Evolutionary conservation across 2,797 vertebrate species (phyloP), one percentile per base, ranked within the genome.

Genomic region (Alectoris magna): DNA sequence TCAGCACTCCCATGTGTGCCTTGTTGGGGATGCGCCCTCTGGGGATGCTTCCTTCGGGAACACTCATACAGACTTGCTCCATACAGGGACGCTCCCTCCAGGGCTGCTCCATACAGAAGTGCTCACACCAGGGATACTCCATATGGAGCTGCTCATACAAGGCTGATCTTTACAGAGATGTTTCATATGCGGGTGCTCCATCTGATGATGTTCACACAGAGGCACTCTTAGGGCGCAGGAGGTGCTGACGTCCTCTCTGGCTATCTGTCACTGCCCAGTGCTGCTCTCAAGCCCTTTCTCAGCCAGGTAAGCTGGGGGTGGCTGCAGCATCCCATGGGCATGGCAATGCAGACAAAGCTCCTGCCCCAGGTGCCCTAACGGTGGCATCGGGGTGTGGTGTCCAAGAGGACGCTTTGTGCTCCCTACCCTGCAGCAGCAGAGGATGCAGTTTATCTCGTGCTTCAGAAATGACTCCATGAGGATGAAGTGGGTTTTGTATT

Each of bases 301-400:
- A 58, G n/a, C 67, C 75, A 34, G 36, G 21, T 34, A 2, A 19
- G 0, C 23, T 0, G 0, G 18, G 26, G 2, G 29, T 4, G 24
- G 36, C 27, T 11, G 0, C 31, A 10, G 58, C 19, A 1, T 3
- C 5, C 58, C 36, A 43, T 0, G 0, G 2, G 59, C 55, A 3
- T 1, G 0, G n/a, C 22, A 12, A 4, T 16, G 0, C 0, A 0
- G 26, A 14, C 4, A 26, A 3, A 17, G 7, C 4, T 46, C 49
- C 68, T 22, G 58, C 2, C 0, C 6, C n/a, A 58, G 19, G 31
- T n/a, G 29, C 36, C 31, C 21, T n/a, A 53, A 2, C 9, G 1
- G 34, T 2, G 8, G 29, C 22, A 10, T 0, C 9, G 0, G 41
- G 60, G 36, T 6, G 6, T 18, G 8, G 5, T 0, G 0, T 11